A percentile compares a stretch with the other conserved stretches of the same genome.
Conservation (phyloP, 1,140 invertebrate genomes). For the Calosoma granatense region DNA sequence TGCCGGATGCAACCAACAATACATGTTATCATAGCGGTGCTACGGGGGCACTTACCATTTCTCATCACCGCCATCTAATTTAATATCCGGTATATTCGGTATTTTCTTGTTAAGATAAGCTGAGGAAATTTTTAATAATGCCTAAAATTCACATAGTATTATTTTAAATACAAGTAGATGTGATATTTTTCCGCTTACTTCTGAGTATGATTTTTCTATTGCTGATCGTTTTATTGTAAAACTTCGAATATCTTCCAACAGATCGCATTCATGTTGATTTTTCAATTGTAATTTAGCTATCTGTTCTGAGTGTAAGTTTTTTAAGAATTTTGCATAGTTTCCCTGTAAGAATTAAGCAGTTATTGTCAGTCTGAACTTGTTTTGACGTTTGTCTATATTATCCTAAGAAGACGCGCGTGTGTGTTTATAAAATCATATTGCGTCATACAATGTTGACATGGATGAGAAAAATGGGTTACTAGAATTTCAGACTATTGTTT, state of each 20-base stretch:
- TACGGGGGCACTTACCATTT: conserved; percentile 56
- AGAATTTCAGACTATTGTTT: neutral
- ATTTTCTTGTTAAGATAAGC: conserved; percentile 88
- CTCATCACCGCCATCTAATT: conserved; percentile 77
- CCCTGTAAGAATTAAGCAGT: conserved; percentile 48
- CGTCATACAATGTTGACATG: too few species aligned
- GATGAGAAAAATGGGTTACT: too few species aligned
- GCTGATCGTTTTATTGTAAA: conserved; percentile 85
- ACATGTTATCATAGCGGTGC: too few species aligned
- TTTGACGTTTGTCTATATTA: neutral
- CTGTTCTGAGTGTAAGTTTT: conserved; percentile 87
- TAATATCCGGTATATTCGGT: conserved; percentile 79
- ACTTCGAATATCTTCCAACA: conserved; percentile 86
- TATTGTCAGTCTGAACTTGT: neutral
- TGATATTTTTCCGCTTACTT: conserved; percentile 49
- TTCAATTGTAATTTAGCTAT: conserved; percentile 83
- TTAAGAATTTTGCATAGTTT: conserved; percentile 79
- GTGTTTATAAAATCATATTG: neutral
- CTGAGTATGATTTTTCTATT: conserved; percentile 91
- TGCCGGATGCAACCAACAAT: too few species aligned
- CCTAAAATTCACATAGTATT: conserved; percentile 44
- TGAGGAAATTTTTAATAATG: conserved; percentile 79
- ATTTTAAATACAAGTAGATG: too few species aligned
- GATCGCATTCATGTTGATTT: conserved; percentile 92
- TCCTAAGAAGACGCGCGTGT: neutral